Conservation (phyloP, 1,140 invertebrate species). For the Drosophila tropicalis region DNA sequence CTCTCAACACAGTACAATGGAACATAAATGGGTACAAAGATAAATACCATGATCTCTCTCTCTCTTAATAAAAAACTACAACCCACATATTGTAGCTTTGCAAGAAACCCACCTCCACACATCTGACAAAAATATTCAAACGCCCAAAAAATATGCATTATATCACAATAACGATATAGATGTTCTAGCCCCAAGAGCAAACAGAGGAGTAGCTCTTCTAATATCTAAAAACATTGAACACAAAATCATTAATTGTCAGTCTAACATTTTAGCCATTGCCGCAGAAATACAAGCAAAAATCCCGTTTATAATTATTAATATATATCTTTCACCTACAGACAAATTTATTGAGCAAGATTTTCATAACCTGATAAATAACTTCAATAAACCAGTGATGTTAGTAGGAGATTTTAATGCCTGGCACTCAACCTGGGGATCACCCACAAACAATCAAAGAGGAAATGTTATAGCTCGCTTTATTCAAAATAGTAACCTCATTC, state of each 20-base stretch:
- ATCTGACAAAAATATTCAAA: background rate
- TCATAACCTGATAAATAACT: background rate
- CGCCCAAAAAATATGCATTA: conserved; percentile 6
- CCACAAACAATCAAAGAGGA: no score
- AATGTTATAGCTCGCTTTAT: no score
- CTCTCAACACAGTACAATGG: conserved; percentile 23
- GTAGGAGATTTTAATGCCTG: conserved; percentile 25
- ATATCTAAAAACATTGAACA: conserved; percentile 1
- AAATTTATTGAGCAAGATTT: conserved; percentile 11
- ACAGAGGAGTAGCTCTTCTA: conserved; percentile 14
- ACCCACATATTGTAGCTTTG: no score
- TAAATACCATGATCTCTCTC: conserved; percentile 15
- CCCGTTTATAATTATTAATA: background rate
- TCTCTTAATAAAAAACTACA: conserved; percentile 17
- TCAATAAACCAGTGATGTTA: conserved; percentile 10
- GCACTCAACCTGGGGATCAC: conserved; percentile 24
- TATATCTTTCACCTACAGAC: conserved; percentile 20
- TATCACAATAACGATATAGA: conserved; percentile 10
- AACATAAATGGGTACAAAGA: background rate
- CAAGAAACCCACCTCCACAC: no score
- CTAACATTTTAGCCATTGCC: background rate
- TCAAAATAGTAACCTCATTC: no score
- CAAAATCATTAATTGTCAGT: conserved; percentile 7
- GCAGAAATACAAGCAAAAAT: conserved; percentile 14
- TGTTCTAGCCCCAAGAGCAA: conserved; percentile 1